These are phyloP conservation scores for Eilema depressum DNA, from an alignment of 2,888 invertebrate genomes.

Conservation along the genomic window DNA sequence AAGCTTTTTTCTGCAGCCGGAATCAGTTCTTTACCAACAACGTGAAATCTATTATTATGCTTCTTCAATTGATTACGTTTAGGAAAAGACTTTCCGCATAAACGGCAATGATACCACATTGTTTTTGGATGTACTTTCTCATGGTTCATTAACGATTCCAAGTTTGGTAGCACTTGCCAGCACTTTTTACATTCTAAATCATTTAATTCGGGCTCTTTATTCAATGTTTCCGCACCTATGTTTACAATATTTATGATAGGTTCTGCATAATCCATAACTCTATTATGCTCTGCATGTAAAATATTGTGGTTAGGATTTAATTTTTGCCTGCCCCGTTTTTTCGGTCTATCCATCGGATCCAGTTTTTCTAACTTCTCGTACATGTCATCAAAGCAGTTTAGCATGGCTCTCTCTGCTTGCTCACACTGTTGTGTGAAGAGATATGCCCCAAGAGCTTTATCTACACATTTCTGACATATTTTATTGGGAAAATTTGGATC, in stretches of 20 bases:
- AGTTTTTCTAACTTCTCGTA: slow-evolving; percentile 74
- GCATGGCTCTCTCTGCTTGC: slow-evolving; percentile 70
- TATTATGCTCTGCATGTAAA: slow-evolving; percentile 63
- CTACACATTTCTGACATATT: slow-evolving; percentile 73
- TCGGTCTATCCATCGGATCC: slow-evolving; percentile 69
- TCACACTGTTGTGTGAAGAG: slow-evolving; percentile 80
- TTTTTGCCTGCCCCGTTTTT: slow-evolving; percentile 75
- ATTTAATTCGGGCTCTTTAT: slow-evolving; percentile 52
- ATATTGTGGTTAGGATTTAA: slow-evolving; percentile 68
- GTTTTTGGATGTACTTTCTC: slow-evolving; percentile 72
- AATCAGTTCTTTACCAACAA: slow-evolving; percentile 21
- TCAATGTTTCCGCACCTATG: slow-evolving; percentile 50
- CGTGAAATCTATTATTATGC: slow-evolving; percentile 61
- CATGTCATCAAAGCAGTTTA: slow-evolving; percentile 77
- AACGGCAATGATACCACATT: slow-evolving; percentile 78
- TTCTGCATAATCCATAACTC: slow-evolving; percentile 77
- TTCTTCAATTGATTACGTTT: slow-evolving; percentile 65
- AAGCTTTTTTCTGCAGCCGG: slow-evolving; percentile 48
- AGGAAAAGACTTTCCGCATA: slow-evolving; percentile 76
- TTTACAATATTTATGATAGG: slow-evolving; percentile 73
- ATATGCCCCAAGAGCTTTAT: slow-evolving; percentile 70
- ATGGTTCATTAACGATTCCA: slow-evolving; percentile 70
- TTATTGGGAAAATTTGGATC: slow-evolving; percentile 73
- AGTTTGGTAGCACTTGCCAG: slow-evolving; percentile 69
- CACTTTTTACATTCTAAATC: slow-evolving; percentile 76